Percentiles rank a stretch among this genome's conserved stretches.
phyloP scores from a whole-genome alignment of 2,797 vertebrate species.

The Loriculus beryllinus region DNA sequence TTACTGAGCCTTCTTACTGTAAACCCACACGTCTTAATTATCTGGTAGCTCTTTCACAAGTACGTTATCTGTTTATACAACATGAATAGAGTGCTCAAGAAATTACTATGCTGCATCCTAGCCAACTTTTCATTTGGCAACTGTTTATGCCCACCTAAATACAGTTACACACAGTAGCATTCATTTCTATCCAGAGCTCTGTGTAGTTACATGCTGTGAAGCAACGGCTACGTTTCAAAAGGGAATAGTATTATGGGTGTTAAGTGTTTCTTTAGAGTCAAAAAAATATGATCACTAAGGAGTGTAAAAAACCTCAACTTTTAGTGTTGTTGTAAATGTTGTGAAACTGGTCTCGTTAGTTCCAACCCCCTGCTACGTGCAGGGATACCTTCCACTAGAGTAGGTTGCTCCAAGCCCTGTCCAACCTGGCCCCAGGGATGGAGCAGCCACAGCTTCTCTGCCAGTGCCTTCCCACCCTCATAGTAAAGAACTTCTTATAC shows the following conservation, averaged over 20 bases:
- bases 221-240: not conserved
- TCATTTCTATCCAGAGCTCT: slow-evolving; percentile 18
- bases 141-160: slow-evolving; percentile 21
- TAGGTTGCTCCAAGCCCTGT: not conserved
- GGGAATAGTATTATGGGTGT: not conserved
- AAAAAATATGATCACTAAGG: not conserved
- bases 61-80: slow-evolving; percentile 44
- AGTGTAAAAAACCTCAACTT: not conserved
- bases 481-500: not conserved
- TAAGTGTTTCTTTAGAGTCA: not conserved
- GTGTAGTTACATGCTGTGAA: not conserved
- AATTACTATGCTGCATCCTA: slow-evolving; percentile 29
- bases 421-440: not conserved
- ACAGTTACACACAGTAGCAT: not conserved
- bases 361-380: not conserved
- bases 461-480: not conserved
- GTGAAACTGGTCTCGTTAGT: not conserved
- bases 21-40: slow-evolving; percentile 6
- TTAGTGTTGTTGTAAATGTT: not conserved
- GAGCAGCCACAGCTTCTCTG: not conserved
- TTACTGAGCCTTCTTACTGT: not conserved
- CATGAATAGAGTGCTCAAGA: slow-evolving; percentile 11
- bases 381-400: not conserved
- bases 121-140: slow-evolving; percentile 41
- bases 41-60: slow-evolving; percentile 26